Evolutionary conservation across 2,888 invertebrate species (phyloP).

Genomic region (Celastrina argiolus): DNA sequence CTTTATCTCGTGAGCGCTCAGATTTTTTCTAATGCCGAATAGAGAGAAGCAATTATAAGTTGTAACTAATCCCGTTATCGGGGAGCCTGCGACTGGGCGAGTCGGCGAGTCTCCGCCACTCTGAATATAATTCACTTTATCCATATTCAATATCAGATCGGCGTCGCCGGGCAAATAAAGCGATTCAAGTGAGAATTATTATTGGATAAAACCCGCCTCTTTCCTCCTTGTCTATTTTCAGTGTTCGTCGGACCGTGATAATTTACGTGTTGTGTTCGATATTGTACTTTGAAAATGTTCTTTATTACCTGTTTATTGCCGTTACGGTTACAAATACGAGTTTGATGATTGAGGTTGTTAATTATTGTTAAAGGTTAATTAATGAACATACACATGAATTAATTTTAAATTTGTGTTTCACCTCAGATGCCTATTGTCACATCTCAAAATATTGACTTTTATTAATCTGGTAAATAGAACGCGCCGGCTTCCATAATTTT

Average conservation of each 20-base stretch:
- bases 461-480: no score
- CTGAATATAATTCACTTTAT: slow-evolving; percentile 74
- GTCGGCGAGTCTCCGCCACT: slow-evolving; percentile 58
- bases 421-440: no score
- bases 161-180: slow-evolving; percentile 72
- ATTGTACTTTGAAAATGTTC: slow-evolving; percentile 47
- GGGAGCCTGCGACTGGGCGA: slow-evolving; percentile 38
- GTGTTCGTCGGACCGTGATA: slow-evolving; percentile 58
- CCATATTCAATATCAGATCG: slow-evolving; percentile 76
- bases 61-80: slow-evolving; percentile 70
- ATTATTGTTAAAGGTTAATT: not conserved
- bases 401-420: no score
- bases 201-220: slow-evolving; percentile 70
- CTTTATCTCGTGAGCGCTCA: slow-evolving; percentile 13
- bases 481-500: no score
- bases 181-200: slow-evolving; percentile 75
- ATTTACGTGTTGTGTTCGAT: slow-evolving; percentile 64
- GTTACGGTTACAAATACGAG: slow-evolving; percentile 22
- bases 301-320: slow-evolving; percentile 41
- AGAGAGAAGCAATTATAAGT: slow-evolving; percentile 73
- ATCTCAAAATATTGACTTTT: no score
- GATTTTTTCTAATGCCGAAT: slow-evolving; percentile 62
- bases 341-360: not conserved
- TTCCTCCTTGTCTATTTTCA: slow-evolving; percentile 67
- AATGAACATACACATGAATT: no score